Percentiles rank a stretch among this genome's conserved stretches.
These are phyloP conservation scores for Eupithecia subumbrata DNA, from an alignment of 2,888 invertebrate genomes.

Conservation along the genomic window DNA sequence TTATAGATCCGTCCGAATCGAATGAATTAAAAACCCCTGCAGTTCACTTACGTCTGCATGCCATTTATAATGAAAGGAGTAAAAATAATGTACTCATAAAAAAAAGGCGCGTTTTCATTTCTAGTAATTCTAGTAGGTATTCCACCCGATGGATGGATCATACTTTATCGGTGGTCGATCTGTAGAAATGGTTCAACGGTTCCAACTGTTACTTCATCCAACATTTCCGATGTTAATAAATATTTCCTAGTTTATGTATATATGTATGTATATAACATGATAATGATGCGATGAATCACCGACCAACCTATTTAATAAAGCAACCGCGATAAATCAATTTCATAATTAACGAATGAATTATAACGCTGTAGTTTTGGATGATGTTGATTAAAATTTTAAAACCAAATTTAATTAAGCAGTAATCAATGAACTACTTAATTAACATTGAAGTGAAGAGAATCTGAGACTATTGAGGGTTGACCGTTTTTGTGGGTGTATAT, in stretches of 20 bases:
- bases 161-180: not conserved
- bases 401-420: not conserved
- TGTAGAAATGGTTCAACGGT: not conserved
- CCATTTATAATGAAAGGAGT: too few relatives aligned
- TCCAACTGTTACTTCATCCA: not conserved
- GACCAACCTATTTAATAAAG: conserved; percentile 45
- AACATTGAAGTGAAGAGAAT: not conserved
- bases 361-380: conserved; percentile 28
- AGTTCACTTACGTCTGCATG: too few relatives aligned
- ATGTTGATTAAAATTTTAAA: not conserved
- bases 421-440: not conserved
- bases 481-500: too few relatives aligned
- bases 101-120: too few relatives aligned
- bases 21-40: too few relatives aligned
- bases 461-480: not conserved
- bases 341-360: conserved; percentile 47
- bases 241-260: not conserved
- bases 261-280: not conserved
- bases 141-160: too few relatives aligned
- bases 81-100: too few relatives aligned
- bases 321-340: conserved; percentile 43
- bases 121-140: too few relatives aligned
- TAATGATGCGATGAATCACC: conserved; percentile 35
- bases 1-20: too few relatives aligned
- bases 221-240: not conserved